A percentile compares a stretch with the other conserved stretches of the same genome.
Conservation (phyloP, 1,140 invertebrate genomes). For the Hetaerina americana region DNA sequence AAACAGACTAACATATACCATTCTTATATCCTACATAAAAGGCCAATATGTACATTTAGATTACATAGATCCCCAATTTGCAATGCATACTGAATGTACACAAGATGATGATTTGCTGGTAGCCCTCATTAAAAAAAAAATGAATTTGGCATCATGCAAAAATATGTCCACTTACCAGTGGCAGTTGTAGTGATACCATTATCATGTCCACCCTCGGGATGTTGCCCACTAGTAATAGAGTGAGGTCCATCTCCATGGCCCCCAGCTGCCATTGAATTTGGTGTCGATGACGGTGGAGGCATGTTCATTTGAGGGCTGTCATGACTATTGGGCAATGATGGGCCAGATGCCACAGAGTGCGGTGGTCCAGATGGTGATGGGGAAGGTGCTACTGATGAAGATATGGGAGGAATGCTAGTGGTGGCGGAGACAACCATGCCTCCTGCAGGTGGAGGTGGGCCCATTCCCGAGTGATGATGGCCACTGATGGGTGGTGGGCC, state of each 20-base stretch:
- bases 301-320: conserved; percentile 36
- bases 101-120: no score
- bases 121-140: no score
- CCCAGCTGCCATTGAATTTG: conserved; percentile 36
- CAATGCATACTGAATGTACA: no score
- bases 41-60: no score
- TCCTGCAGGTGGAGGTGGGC: conserved; percentile 30
- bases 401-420: conserved; percentile 5
- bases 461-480: conserved; percentile 31
- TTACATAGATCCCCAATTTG: no score
- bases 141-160: no score
- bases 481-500: conserved; percentile 22
- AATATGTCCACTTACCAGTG: conserved; percentile 31
- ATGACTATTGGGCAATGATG: conserved; percentile 32
- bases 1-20: no score
- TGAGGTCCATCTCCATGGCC: conserved; percentile 17
- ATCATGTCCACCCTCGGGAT: conserved; percentile 34
- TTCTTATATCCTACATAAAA: no score
- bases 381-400: conserved; percentile 19
- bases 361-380: conserved; percentile 18
- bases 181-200: conserved; percentile 42
- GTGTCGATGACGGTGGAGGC: conserved; percentile 43
- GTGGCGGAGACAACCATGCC: conserved; percentile 9
- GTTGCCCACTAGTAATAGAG: conserved; percentile 12
- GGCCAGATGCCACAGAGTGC: not conserved